Percentiles rank a stretch among this genome's conserved stretches.
These are phyloP conservation scores for Chanos chanos DNA, from an alignment of 2,797 vertebrate species.

Conservation along the genomic window DNA sequence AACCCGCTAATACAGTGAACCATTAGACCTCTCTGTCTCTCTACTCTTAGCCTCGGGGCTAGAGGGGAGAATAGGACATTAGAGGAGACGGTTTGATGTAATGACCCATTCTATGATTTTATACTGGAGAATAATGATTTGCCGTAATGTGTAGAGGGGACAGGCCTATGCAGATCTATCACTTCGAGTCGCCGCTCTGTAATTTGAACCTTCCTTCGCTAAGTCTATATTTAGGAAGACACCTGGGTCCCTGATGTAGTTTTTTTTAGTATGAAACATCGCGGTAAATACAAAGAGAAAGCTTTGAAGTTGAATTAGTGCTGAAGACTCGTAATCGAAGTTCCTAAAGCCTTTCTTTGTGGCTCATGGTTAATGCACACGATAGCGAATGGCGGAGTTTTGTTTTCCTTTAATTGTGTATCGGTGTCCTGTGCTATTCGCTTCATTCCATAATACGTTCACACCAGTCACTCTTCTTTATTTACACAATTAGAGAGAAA, in stretches of 20 bases:
- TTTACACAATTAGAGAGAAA: conserved; percentile 6
- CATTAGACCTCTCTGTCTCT: conserved; percentile 88
- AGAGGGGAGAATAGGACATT: conserved; percentile 86
- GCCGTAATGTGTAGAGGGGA: conserved; percentile 48
- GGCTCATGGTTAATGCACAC: too few relatives aligned
- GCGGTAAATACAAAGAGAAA: too few relatives aligned
- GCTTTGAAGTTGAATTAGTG: too few relatives aligned
- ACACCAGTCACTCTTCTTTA: neutral
- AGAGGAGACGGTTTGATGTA: conserved; percentile 91
- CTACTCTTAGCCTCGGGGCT: conserved; percentile 79
- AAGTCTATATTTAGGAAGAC: too few relatives aligned
- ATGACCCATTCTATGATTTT: conserved; percentile 86
- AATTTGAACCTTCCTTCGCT: too few relatives aligned
- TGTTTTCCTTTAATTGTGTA: neutral
- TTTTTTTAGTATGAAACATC: too few relatives aligned
- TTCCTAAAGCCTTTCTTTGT: too few relatives aligned
- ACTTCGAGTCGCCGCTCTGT: neutral
- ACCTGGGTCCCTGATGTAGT: too few relatives aligned
- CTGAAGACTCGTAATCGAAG: too few relatives aligned
- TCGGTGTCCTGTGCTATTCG: neutral
- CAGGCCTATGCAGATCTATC: conserved; percentile 22
- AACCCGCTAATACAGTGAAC: conserved; percentile 93
- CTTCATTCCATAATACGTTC: neutral
- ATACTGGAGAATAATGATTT: conserved; percentile 81
- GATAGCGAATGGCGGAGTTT: too few relatives aligned